Percentiles rank a stretch among this genome's conserved stretches.
phyloP scores from a whole-genome alignment of 1,140 invertebrate species.

The Parasteatoda tepidariorum region DNA sequence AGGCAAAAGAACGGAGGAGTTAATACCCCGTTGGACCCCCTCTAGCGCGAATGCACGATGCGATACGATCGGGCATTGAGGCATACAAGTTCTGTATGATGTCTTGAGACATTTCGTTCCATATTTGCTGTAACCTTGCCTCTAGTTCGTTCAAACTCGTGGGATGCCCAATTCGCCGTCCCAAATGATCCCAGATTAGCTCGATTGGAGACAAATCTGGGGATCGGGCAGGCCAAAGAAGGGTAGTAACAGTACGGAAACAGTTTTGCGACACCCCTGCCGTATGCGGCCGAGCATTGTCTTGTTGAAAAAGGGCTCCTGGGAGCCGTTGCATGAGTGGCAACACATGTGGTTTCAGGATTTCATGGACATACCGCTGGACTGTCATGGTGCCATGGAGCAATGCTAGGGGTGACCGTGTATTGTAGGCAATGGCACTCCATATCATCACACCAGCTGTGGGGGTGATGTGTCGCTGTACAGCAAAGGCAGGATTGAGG shows the following conservation, averaged over 20 bases:
- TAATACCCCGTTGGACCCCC: too few relatives aligned
- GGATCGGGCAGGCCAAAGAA: not conserved
- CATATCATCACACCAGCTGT: conserved; percentile 4
- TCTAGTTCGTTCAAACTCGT: too few relatives aligned
- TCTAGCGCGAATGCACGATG: too few relatives aligned
- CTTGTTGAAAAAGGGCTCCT: not conserved
- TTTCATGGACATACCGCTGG: not conserved
- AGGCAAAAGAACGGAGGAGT: too few relatives aligned
- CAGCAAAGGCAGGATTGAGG: not conserved
- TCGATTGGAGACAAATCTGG: too few relatives aligned
- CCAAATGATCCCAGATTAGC: too few relatives aligned
- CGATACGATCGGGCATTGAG: too few relatives aligned
- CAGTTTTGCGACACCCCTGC: not conserved
- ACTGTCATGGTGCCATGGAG: not conserved
- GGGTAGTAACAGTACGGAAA: not conserved
- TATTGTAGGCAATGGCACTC: not conserved
- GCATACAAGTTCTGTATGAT: too few relatives aligned
- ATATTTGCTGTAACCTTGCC: too few relatives aligned
- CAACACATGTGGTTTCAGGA: conserved; percentile 1
- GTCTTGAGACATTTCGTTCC: too few relatives aligned
- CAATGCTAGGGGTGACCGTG: not conserved
- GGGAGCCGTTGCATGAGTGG: not conserved
- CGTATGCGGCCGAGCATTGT: not conserved
- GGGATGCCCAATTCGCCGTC: too few relatives aligned
- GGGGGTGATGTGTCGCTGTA: not conserved